phyloP scores from a whole-genome alignment of 2,888 invertebrate genomes.

The Ethmia dodecea region DNA sequence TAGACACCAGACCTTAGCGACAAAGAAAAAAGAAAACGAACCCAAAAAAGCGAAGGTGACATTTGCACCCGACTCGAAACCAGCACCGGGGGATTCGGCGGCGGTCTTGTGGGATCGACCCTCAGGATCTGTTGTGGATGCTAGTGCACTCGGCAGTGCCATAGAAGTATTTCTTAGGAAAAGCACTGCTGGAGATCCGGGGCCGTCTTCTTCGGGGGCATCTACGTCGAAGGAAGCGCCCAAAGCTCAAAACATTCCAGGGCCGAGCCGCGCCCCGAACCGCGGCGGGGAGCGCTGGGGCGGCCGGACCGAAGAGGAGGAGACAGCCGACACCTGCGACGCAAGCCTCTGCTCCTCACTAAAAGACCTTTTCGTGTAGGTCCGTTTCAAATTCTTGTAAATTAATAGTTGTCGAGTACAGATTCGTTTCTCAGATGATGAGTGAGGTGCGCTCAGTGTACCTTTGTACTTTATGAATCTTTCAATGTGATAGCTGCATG shows the following conservation, averaged over 20 bases:
- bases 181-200: slow-evolving; percentile 69
- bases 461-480: slow-evolving; percentile 68
- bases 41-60: slow-evolving; percentile 73
- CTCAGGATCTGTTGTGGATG: slow-evolving; percentile 88
- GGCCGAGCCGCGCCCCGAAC: slow-evolving; percentile 43
- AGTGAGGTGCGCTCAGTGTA: slow-evolving; percentile 36
- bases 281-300: slow-evolving; percentile 77
- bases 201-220: slow-evolving; percentile 42
- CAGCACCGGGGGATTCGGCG: slow-evolving; percentile 73
- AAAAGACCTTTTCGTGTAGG: slow-evolving; percentile 91
- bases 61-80: slow-evolving; percentile 80
- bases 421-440: slow-evolving; percentile 42
- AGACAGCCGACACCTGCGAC: slow-evolving; percentile 85
- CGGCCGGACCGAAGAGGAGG: slow-evolving; percentile 82
- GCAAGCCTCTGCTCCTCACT: slow-evolving; percentile 89
- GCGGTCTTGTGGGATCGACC: slow-evolving; percentile 86
- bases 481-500: slow-evolving; percentile 74
- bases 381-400: slow-evolving; percentile 55
- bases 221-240: slow-evolving; percentile 37
- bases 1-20: slow-evolving; percentile 86
- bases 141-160: slow-evolving; percentile 88
- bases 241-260: slow-evolving; percentile 53
- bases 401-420: slow-evolving; percentile 58
- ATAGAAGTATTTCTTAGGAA: slow-evolving; percentile 88
- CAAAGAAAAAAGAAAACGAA: slow-evolving; percentile 75